Evolutionary conservation across 2,113 vertebrate genomes (phyloP).

Genomic region (Antennarius striatus): DNA sequence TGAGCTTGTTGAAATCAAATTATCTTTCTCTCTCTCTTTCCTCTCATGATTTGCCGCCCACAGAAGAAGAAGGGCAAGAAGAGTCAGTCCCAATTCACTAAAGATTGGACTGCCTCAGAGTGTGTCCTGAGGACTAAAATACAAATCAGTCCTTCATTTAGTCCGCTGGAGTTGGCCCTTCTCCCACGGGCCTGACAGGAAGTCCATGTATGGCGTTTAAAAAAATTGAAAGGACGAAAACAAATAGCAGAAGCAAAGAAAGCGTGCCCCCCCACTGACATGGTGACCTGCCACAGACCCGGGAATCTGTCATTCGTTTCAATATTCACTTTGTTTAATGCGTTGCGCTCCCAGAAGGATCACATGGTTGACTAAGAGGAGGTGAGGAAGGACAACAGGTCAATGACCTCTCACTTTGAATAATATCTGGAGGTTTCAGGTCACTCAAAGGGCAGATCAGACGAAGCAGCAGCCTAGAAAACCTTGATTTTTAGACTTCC

Average conservation of each 20-base stretch:
- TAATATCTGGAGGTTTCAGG: slow-evolving; percentile 34
- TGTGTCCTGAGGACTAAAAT: slow-evolving; percentile 70
- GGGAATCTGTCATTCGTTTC: slow-evolving; percentile 44
- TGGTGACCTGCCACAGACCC: slow-evolving; percentile 6
- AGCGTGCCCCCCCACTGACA: slow-evolving; percentile 14
- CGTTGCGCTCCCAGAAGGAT: slow-evolving; percentile 1
- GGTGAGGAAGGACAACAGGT: not conserved
- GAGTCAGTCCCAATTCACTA: slow-evolving; percentile 66
- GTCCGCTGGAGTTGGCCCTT: slow-evolving; percentile 62
- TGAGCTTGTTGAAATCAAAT: slow-evolving; percentile 62
- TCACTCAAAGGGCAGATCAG: slow-evolving; percentile 23
- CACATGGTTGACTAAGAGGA: slow-evolving; percentile 14
- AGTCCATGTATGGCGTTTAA: slow-evolving; percentile 64
- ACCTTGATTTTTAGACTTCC: not conserved
- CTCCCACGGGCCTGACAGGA: slow-evolving; percentile 65
- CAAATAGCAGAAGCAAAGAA: slow-evolving; percentile 29
- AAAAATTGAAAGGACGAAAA: slow-evolving; percentile 29
- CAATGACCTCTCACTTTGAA: slow-evolving; percentile 16
- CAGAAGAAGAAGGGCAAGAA: slow-evolving; percentile 68
- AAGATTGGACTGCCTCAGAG: slow-evolving; percentile 68
- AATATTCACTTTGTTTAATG: slow-evolving; percentile 41
- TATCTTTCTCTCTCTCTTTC: slow-evolving; percentile 36
- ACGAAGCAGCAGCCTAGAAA: slow-evolving; percentile 6
- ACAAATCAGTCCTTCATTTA: slow-evolving; percentile 68
- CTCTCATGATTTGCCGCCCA: slow-evolving; percentile 66